Conservation (phyloP, 1,140 invertebrate species). For the Lasioglossum albipes region DNA sequence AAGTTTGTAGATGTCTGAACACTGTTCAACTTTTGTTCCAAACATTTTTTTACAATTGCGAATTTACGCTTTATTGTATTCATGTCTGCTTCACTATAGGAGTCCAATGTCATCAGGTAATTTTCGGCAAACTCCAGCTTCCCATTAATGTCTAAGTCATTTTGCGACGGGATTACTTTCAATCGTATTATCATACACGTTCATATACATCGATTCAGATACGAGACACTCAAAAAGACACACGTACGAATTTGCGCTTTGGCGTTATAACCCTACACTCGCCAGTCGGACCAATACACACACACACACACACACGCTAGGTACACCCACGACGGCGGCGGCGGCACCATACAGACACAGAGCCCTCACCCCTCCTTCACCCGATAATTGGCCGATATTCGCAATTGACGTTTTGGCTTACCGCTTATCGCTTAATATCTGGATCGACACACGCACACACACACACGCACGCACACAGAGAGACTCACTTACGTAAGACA, state of each 20-base stretch:
- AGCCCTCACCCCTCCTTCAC: background rate
- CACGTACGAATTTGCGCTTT: background rate
- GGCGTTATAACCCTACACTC: too few species aligned
- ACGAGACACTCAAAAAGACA: background rate
- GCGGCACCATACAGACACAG: background rate
- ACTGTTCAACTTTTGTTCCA: too few species aligned
- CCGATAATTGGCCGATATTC: constrained; percentile 54
- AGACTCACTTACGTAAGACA: constrained; percentile 63
- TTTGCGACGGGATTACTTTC: background rate
- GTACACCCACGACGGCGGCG: too few species aligned
- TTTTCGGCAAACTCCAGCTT: too few species aligned
- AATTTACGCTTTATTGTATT: too few species aligned
- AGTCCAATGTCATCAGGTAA: too few species aligned
- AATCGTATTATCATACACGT: background rate
- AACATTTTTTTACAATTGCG: too few species aligned
- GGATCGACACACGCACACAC: constrained; percentile 33
- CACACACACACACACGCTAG: too few species aligned
- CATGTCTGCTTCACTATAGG: too few species aligned
- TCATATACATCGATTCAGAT: background rate
- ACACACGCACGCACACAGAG: background rate
- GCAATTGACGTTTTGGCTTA: constrained; percentile 58
- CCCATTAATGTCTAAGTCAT: too few species aligned
- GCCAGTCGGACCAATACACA: too few species aligned
- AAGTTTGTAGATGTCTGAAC: too few species aligned
- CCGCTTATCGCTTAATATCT: constrained; percentile 48